A percentile compares a stretch with the other conserved stretches of the same genome.
These are phyloP conservation scores for Nannoperca obscura DNA, from an alignment of 2,797 vertebrate genomes.

Conservation along the genomic window DNA sequence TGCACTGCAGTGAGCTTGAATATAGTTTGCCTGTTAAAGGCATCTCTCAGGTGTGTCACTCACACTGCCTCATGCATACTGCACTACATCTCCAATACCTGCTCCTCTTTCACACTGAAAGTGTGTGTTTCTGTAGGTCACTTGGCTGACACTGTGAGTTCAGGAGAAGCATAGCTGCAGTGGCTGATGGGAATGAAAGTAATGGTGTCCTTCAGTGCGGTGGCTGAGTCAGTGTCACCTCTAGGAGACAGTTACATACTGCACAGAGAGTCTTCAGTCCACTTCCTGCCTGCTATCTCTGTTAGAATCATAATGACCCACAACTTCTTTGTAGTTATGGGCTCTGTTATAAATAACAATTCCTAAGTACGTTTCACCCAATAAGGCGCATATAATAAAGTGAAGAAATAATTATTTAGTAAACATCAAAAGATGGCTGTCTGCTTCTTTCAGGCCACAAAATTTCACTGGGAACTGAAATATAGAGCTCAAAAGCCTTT, in stretches of 20 bases:
- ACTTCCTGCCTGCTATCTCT: slow-evolving; percentile 8
- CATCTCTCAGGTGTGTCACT: slow-evolving; percentile 33
- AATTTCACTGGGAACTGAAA: background rate
- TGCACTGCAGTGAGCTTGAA: background rate
- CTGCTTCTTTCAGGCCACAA: background rate
- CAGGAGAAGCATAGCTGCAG: slow-evolving; percentile 35
- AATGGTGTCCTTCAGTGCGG: slow-evolving; percentile 31
- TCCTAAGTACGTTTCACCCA: background rate
- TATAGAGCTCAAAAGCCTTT: background rate
- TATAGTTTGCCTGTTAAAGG: slow-evolving; percentile 4
- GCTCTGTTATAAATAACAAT: background rate
- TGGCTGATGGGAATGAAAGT: slow-evolving; percentile 34
- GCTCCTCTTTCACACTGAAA: slow-evolving; percentile 28
- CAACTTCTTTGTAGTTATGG: background rate
- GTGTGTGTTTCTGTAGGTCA: slow-evolving; percentile 46
- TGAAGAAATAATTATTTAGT: background rate
- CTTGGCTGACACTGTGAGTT: slow-evolving; percentile 21
- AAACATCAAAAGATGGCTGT: background rate
- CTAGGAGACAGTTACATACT: slow-evolving; percentile 37
- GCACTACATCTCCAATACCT: slow-evolving; percentile 45
- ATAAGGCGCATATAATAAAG: background rate
- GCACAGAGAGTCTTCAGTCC: slow-evolving; percentile 17
- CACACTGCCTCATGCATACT: slow-evolving; percentile 38
- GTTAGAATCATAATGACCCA: slow-evolving; percentile 19
- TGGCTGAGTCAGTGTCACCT: slow-evolving; percentile 53